Conservation (phyloP, 2,888 invertebrate species). For the Dolomedes plantarius region DNA sequence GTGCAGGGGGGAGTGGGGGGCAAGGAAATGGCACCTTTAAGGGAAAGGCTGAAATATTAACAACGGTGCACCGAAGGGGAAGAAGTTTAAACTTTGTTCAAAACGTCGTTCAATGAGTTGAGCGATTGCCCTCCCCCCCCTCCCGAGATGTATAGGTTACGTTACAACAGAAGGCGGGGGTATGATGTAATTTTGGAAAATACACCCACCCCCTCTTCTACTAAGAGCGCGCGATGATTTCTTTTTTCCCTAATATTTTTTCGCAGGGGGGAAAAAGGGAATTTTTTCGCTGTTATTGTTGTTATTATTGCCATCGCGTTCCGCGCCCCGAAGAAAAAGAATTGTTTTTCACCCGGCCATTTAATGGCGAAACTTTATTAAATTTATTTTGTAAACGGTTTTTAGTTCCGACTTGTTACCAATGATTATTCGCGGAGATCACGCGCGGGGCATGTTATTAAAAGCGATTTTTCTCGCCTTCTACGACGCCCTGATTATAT, state of each 20-base stretch:
- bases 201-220: conserved; percentile 50
- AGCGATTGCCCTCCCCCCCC: conserved; percentile 52
- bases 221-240: conserved; percentile 39
- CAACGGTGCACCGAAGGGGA: conserved; percentile 68
- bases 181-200: conserved; percentile 68
- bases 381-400: conserved; percentile 69
- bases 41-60: conserved; percentile 68
- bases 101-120: conserved; percentile 71
- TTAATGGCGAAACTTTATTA: conserved; percentile 69
- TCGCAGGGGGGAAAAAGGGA: conserved; percentile 8
- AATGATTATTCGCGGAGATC: conserved; percentile 52
- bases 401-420: conserved; percentile 69
- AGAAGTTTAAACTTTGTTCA: conserved; percentile 72
- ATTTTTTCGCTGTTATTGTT: conserved; percentile 28
- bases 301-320: conserved; percentile 38
- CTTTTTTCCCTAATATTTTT: conserved; percentile 27
- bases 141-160: conserved; percentile 61
- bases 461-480: conserved; percentile 60
- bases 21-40: conserved; percentile 66
- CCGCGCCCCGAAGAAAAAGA: not conserved
- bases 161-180: conserved; percentile 60
- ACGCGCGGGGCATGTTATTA: conserved; percentile 56
- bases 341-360: conserved; percentile 42
- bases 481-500: conserved; percentile 52
- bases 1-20: conserved; percentile 29